phyloP scores from a whole-genome alignment of 2,888 invertebrate genomes.

The Acleris holmiana region DNA sequence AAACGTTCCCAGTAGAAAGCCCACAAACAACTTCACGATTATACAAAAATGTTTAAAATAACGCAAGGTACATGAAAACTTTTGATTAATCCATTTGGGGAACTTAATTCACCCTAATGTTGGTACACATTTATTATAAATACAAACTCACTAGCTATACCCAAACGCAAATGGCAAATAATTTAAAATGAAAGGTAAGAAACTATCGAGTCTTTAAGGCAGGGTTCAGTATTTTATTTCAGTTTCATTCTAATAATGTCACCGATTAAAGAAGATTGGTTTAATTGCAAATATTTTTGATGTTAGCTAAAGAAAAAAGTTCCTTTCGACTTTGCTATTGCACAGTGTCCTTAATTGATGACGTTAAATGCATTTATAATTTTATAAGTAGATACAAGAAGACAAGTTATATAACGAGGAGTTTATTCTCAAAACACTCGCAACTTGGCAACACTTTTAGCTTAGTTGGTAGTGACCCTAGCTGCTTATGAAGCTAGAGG shows the following conservation, averaged over 20 bases:
- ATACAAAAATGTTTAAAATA: constrained; percentile 26
- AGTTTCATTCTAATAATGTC: neutral
- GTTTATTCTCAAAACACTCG: no score
- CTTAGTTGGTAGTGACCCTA: no score
- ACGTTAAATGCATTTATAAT: no score
- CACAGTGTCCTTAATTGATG: no score
- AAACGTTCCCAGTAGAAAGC: neutral
- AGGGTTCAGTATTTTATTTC: constrained; percentile 13
- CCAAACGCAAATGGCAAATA: constrained; percentile 53
- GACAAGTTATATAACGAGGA: no score
- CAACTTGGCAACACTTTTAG: no score
- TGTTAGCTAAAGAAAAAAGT: no score
- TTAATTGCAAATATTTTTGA: no score
- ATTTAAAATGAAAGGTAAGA: constrained; percentile 27
- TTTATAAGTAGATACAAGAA: no score
- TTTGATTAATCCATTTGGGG: constrained; percentile 38
- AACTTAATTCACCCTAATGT: constrained; percentile 36
- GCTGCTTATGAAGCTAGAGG: no score
- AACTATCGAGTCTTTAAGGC: neutral
- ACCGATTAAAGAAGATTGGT: neutral
- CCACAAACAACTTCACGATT: constrained; percentile 6
- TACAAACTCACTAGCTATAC: constrained; percentile 12
- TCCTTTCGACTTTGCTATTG: no score
- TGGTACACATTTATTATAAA: constrained; percentile 28
- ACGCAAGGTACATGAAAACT: constrained; percentile 20